Conservation (phyloP, 2,888 invertebrate genomes). For the Silvanus unidentatus region DNA sequence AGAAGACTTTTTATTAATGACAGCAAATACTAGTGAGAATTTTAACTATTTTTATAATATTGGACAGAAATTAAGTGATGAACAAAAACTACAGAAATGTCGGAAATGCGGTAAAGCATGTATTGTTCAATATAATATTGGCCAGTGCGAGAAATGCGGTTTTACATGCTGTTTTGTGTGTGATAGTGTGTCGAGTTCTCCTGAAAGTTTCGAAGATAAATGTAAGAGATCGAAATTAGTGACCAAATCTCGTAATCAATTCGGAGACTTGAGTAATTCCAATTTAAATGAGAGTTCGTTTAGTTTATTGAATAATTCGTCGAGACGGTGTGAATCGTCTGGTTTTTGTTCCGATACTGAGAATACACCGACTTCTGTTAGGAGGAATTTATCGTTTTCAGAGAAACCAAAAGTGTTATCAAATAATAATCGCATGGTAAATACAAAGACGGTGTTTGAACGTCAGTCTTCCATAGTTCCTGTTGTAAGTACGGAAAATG, state of each 20-base stretch:
- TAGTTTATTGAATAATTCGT: neutral
- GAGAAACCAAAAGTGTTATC: conserved; percentile 2
- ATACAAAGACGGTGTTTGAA: neutral
- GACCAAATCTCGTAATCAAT: neutral
- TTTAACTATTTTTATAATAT: neutral
- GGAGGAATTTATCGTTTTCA: neutral
- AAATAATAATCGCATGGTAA: neutral
- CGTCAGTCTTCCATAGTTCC: conserved; percentile 1
- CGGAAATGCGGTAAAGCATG: conserved; percentile 22
- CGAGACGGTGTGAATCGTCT: neutral
- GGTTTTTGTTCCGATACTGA: neutral
- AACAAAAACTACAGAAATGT: conserved; percentile 4
- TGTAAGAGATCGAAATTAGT: conserved; percentile 28
- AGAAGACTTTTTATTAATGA: conserved; percentile 7
- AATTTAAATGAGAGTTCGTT: neutral
- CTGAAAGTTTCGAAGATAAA: conserved; percentile 37
- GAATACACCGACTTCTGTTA: neutral
- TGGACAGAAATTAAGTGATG: conserved; percentile 2
- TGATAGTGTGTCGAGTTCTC: conserved; percentile 34
- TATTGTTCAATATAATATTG: conserved; percentile 28
- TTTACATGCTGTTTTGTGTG: conserved; percentile 40
- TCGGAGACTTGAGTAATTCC: neutral
- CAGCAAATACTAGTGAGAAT: conserved; percentile 11
- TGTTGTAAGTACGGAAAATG: neutral
- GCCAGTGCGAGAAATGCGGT: conserved; percentile 34